Conservation (phyloP, 2,888 invertebrate species). For the Epirrita christyi region DNA sequence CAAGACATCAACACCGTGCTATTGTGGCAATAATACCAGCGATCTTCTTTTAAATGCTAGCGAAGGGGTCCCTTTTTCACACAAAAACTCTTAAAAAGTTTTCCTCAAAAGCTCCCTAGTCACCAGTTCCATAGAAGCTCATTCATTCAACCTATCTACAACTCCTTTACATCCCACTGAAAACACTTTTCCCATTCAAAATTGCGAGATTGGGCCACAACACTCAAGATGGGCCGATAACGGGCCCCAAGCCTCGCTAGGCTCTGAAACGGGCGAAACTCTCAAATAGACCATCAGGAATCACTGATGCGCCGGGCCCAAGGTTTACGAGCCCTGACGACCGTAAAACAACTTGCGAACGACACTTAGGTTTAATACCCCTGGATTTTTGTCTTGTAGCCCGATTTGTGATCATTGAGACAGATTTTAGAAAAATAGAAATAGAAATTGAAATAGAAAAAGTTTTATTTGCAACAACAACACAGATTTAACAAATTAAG, state of each 20-base stretch:
- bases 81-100: conserved; percentile 2
- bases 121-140: conserved; percentile 16
- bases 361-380: conserved; percentile 72
- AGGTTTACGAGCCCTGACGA: conserved; percentile 72
- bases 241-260: conserved; percentile 39
- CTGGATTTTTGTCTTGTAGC: conserved; percentile 66
- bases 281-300: conserved; percentile 83
- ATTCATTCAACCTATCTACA: conserved; percentile 34
- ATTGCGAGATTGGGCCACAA: conserved; percentile 25
- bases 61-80: background rate
- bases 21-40: conserved; percentile 5
- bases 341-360: conserved; percentile 77
- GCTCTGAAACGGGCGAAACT: conserved; percentile 55
- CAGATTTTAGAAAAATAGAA: conserved; percentile 2
- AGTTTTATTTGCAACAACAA: no score
- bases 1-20: background rate
- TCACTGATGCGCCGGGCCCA: conserved; percentile 67
- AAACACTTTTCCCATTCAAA: conserved; percentile 26
- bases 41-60: background rate
- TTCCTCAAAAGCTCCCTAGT: conserved; percentile 9
- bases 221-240: conserved; percentile 40
- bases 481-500: no score
- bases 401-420: conserved; percentile 33
- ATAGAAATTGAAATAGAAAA: no score
- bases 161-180: conserved; percentile 32